phyloP scores from a whole-genome alignment of 2,113 vertebrate species.

The Halcyon malimbica region DNA sequence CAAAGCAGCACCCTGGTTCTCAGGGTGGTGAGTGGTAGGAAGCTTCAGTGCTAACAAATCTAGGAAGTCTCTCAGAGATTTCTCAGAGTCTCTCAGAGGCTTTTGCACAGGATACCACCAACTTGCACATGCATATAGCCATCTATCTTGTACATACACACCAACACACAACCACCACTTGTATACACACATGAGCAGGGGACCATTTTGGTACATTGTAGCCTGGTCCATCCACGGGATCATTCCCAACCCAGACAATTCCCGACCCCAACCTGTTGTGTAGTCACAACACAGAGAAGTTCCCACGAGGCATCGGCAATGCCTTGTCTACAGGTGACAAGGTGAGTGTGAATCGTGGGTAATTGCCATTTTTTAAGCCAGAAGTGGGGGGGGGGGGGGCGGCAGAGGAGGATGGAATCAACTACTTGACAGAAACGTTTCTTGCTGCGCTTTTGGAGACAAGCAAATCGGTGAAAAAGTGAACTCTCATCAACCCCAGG shows the following conservation, averaged over 20 bases:
- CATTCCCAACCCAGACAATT: neutral
- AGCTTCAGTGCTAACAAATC: neutral
- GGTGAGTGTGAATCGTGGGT: neutral
- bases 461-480: slow-evolving; percentile 43
- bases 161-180: neutral
- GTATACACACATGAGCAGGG: fast-evolving
- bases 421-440: neutral
- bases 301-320: fast-evolving
- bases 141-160: fast-evolving
- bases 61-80: neutral
- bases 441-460: slow-evolving; percentile 18
- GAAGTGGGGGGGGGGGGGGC: neutral
- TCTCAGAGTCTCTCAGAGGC: no score
- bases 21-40: neutral
- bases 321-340: neutral
- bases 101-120: neutral
- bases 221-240: fast-evolving
- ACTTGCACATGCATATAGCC: neutral
- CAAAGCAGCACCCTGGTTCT: neutral
- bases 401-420: neutral
- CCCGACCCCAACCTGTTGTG: fast-evolving
- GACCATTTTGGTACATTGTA: neutral
- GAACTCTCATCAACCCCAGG: slow-evolving; percentile 2
- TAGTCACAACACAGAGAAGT: fast-evolving
- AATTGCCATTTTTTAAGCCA: neutral